Base-by-base conservation (phyloP, 2,113 vertebrate genomes). In the Oxyura jamaicensis region DNA sequence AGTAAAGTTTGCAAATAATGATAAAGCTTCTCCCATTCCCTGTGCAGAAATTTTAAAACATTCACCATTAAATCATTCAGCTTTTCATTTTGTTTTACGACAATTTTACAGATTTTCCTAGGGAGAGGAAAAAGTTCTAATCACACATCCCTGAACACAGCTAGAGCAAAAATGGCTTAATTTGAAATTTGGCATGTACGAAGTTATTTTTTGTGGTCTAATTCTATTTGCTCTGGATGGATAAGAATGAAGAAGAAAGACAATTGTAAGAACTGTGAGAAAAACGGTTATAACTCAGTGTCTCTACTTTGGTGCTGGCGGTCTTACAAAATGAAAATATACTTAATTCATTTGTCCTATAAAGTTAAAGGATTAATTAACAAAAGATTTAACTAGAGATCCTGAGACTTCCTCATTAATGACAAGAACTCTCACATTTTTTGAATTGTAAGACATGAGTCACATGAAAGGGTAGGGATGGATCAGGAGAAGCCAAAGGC, bases 301-400 rank as follows among this genome's bases (percentile, higher is more conserved):
- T 78, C 31, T 28, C 58, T 91, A 28, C 59, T 91, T 63, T 80
- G 31, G 73, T 91, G 53, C 35, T 53, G 48, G 46, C 29, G 21
- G 46, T 81, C 36, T 66, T 74, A 66, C 1, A 78, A 33, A 92
- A 93, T 56, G 26, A 88, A 94, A 92, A 94, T 52, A 52, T 9
- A 46, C 58, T 94, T 93, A 72, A 82, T 87, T 91, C 39, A 92
- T 33, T 90, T 80, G 66, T 69, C 90, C 85, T 80, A 48, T 69
- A 72, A 48, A 93, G 86, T 86, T 77, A 93, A 92, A 16, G 25
- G 91, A 92, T 73, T 50, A 62, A 88, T 90, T 94, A 94, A 67
- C 36, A 66, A 48, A 74, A 71, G 17, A 81, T 95, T 91, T 91
- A 81, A 74, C 82, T 88, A 77, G 94, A 71, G 94, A 77, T 79